phyloP scores from a whole-genome alignment of 2,888 invertebrate species.

The Stenoptilia bipunctidactyla region DNA sequence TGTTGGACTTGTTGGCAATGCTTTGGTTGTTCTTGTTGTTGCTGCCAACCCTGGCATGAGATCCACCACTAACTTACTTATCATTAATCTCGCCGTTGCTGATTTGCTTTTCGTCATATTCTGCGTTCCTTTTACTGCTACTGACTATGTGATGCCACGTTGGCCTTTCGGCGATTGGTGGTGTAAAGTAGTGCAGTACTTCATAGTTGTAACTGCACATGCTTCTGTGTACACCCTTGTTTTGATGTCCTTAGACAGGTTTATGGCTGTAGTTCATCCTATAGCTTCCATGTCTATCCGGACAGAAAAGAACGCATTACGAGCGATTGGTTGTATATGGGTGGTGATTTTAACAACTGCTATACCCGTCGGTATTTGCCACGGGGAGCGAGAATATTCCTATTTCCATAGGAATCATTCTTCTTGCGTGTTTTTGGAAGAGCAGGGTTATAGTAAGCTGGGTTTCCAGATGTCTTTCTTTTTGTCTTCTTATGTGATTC shows the following conservation, averaged over 20 bases:
- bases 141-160: constrained; percentile 86
- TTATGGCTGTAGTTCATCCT: constrained; percentile 94
- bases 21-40: constrained; percentile 89
- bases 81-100: constrained; percentile 90
- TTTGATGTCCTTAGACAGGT: constrained; percentile 92
- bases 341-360: constrained; percentile 82
- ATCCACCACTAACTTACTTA: constrained; percentile 92
- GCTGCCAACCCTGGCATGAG: constrained; percentile 92
- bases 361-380: constrained; percentile 83
- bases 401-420: constrained; percentile 75
- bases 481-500: constrained; percentile 88
- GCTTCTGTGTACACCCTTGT: constrained; percentile 95
- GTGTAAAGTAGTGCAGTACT: constrained; percentile 92
- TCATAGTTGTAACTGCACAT: constrained; percentile 92
- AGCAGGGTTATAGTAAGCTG: constrained; percentile 72
- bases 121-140: constrained; percentile 95
- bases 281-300: constrained; percentile 89
- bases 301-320: constrained; percentile 84
- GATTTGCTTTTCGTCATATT: constrained; percentile 93
- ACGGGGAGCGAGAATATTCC: constrained; percentile 79
- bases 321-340: constrained; percentile 86
- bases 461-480: constrained; percentile 86
- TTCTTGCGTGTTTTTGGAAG: constrained; percentile 77
- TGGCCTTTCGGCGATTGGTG: constrained; percentile 94
- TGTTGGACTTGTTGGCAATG: constrained; percentile 91